Percentiles rank a stretch among this genome's conserved stretches.
phyloP scores from a whole-genome alignment of 2,888 invertebrate species.

The Kuschelorhynchus macadamiae region DNA sequence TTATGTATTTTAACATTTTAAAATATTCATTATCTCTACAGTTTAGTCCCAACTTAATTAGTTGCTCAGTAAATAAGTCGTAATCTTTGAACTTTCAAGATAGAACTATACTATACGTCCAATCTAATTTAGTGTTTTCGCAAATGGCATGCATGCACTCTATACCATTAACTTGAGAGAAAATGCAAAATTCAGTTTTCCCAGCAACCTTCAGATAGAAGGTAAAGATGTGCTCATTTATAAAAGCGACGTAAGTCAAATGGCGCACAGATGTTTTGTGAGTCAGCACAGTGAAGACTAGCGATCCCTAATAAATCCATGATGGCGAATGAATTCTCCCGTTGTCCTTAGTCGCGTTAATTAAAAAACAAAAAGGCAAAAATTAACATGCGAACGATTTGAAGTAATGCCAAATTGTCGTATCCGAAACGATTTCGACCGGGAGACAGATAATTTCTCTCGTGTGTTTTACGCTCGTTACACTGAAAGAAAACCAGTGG shows the following conservation, averaged over 20 bases:
- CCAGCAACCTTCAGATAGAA: no score
- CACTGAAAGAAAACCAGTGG: constrained; percentile 14
- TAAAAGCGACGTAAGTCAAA: neutral
- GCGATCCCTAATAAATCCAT: constrained; percentile 9
- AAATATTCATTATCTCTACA: no score
- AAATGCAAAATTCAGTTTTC: no score
- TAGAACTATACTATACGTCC: no score
- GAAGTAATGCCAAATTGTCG: constrained; percentile 26
- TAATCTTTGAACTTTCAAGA: no score
- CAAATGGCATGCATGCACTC: no score
- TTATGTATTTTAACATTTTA: no score
- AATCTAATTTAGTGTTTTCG: no score
- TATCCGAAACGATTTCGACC: constrained; percentile 13
- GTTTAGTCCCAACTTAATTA: no score
- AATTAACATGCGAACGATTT: constrained; percentile 15
- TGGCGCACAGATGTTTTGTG: constrained; percentile 2
- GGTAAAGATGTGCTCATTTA: no score
- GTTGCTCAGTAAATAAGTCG: no score
- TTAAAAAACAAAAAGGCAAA: constrained; percentile 20
- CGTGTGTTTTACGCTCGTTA: constrained; percentile 12
- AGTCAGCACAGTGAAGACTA: neutral
- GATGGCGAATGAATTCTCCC: constrained; percentile 11
- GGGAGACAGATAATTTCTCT: neutral
- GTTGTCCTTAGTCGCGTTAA: constrained; percentile 23
- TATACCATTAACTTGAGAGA: no score